Conservation (phyloP, 2,888 invertebrate species). For the Laspeyria flexula region DNA sequence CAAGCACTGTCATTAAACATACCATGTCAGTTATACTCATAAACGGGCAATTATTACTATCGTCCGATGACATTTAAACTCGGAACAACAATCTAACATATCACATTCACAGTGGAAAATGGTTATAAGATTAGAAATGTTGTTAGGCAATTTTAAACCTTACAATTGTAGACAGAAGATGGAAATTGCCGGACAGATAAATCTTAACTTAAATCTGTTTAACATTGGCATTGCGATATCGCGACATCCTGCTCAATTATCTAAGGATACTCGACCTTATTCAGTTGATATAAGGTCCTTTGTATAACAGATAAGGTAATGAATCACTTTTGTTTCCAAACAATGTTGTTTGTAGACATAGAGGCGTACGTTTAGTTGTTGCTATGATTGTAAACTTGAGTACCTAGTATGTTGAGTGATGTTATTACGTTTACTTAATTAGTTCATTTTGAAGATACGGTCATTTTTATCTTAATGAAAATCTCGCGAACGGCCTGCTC, state of each 20-base stretch:
- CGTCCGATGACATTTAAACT: slow-evolving; percentile 52
- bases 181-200: too few relatives aligned
- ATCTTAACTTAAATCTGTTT: too few relatives aligned
- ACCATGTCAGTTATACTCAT: slow-evolving; percentile 36
- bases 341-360: slow-evolving; percentile 40
- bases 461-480: too few relatives aligned
- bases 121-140: too few relatives aligned
- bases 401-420: too few relatives aligned
- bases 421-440: too few relatives aligned
- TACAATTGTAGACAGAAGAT: too few relatives aligned
- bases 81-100: slow-evolving; percentile 17
- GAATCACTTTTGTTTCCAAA: slow-evolving; percentile 43
- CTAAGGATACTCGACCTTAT: slow-evolving; percentile 16
- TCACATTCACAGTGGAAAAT: too few relatives aligned
- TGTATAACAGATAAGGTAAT: slow-evolving; percentile 10
- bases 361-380: slow-evolving; percentile 19
- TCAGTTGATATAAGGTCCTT: neutral
- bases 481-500: too few relatives aligned
- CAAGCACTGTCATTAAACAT: slow-evolving; percentile 27
- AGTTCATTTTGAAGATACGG: too few relatives aligned
- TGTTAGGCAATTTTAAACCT: too few relatives aligned
- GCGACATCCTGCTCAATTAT: slow-evolving; percentile 36
- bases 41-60: slow-evolving; percentile 44
- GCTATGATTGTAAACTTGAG: too few relatives aligned
- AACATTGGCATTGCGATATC: slow-evolving; percentile 7